Evolutionary conservation across 1,140 invertebrate species (phyloP).

Genomic region (Ooceraea biroi): DNA sequence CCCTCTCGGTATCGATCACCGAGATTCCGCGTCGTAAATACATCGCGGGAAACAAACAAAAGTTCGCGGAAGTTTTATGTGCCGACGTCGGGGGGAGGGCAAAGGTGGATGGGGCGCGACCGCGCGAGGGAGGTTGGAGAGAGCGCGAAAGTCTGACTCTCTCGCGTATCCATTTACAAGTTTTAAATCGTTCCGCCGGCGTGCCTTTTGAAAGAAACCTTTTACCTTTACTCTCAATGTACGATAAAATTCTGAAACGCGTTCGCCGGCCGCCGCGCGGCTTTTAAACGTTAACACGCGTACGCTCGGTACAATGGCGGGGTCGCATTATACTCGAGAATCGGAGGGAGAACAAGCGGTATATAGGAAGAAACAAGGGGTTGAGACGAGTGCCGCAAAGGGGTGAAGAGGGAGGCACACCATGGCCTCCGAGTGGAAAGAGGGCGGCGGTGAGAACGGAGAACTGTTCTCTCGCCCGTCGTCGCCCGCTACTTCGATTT

Average conservation of each 20-base stretch:
- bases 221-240: conserved; percentile 80
- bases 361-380: conserved; percentile 49
- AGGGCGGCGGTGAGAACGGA: conserved; percentile 36
- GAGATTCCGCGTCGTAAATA: conserved; percentile 57
- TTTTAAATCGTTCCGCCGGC: conserved; percentile 80
- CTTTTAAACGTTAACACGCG: conserved; percentile 81
- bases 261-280: conserved; percentile 74
- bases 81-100: conserved; percentile 13
- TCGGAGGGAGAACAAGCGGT: conserved; percentile 49
- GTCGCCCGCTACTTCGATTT: conserved; percentile 56
- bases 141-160: conserved; percentile 72
- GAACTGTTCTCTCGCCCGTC: conserved; percentile 60
- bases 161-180: conserved; percentile 79
- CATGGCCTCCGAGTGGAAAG: neutral
- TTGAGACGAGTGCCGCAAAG: conserved; percentile 11
- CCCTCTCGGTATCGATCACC: conserved; percentile 51
- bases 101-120: conserved; percentile 29
- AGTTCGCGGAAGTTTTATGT: conserved; percentile 58
- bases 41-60: conserved; percentile 64
- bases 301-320: conserved; percentile 72
- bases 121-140: conserved; percentile 37
- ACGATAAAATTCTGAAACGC: conserved; percentile 81
- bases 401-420: too few species aligned
- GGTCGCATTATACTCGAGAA: conserved; percentile 79
- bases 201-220: conserved; percentile 80